phyloP scores from a whole-genome alignment of 1,140 invertebrate species.

The Carposina sasakii region DNA sequence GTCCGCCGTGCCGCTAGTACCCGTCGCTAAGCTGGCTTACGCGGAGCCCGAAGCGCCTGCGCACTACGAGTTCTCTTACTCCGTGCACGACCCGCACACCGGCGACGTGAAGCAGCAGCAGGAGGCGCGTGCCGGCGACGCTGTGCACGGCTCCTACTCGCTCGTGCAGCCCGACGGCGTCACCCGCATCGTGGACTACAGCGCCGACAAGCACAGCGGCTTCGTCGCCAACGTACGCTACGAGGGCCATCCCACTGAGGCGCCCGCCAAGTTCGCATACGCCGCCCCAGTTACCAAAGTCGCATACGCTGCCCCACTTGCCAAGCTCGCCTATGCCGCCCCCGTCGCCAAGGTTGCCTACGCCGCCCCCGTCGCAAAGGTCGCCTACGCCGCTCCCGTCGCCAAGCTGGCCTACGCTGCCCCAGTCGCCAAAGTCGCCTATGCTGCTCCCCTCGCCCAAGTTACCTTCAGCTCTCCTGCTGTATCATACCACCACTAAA shows the following conservation, averaged over 20 bases:
- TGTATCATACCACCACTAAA: no score
- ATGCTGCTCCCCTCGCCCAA: slow-evolving; percentile 26
- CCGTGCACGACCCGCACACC: slow-evolving; percentile 75
- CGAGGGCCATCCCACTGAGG: slow-evolving; percentile 34
- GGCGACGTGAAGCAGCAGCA: slow-evolving; percentile 67
- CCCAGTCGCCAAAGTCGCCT: slow-evolving; percentile 31
- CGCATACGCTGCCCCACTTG: slow-evolving; percentile 25
- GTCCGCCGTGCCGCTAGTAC: slow-evolving; percentile 38
- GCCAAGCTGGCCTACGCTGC: slow-evolving; percentile 38
- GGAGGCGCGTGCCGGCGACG: slow-evolving; percentile 71
- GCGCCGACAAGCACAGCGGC: slow-evolving; percentile 46
- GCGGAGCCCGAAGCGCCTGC: slow-evolving; percentile 72
- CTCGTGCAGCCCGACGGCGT: slow-evolving; percentile 72
- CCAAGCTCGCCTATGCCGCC: slow-evolving; percentile 32
- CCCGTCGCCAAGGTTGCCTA: slow-evolving; percentile 42
- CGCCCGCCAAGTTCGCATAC: slow-evolving; percentile 20
- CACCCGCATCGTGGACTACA: slow-evolving; percentile 78
- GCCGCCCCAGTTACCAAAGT: slow-evolving; percentile 39
- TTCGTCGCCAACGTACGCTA: slow-evolving; percentile 51
- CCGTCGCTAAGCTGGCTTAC: slow-evolving; percentile 41
- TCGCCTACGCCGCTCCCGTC: slow-evolving; percentile 24
- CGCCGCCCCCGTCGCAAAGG: slow-evolving; percentile 42
- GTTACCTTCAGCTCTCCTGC: slow-evolving; percentile 15
- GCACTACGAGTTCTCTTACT: slow-evolving; percentile 79
- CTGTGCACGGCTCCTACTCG: slow-evolving; percentile 76